phyloP scores from a whole-genome alignment of 2,888 invertebrate genomes.

The Ophion costatus region DNA sequence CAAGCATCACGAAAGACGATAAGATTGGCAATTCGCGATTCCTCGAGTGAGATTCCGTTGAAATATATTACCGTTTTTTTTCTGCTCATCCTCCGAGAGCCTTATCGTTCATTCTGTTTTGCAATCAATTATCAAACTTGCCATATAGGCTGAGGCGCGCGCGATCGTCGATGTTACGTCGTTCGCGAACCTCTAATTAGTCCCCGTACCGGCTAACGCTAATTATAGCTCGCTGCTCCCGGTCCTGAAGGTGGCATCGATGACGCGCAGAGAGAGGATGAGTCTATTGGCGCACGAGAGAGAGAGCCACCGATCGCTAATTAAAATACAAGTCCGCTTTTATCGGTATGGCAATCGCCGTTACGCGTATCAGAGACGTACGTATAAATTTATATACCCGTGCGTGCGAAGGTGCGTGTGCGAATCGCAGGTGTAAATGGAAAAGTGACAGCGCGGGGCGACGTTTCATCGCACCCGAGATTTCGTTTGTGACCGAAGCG shows the following conservation, averaged over 20 bases:
- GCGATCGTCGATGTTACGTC: neutral
- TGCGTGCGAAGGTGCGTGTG: neutral
- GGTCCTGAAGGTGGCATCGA: constrained; percentile 31
- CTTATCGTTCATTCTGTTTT: too few relatives aligned
- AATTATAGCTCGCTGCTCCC: constrained; percentile 54
- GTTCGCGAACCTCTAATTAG: constrained; percentile 72
- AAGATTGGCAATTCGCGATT: neutral
- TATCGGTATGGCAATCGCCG: constrained; percentile 51
- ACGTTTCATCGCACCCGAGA: constrained; percentile 23
- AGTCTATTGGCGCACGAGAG: neutral
- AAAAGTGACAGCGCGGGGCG: neutral
- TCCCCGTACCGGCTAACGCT: constrained; percentile 52
- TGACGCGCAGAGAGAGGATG: constrained; percentile 49
- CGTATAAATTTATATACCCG: neutral
- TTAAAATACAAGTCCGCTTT: constrained; percentile 58
- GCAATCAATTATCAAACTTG: neutral
- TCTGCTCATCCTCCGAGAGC: too few relatives aligned
- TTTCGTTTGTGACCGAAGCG: constrained; percentile 28
- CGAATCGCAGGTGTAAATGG: neutral
- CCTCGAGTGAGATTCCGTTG: too few relatives aligned
- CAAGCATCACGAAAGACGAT: too few relatives aligned
- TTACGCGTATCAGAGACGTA: constrained; percentile 42
- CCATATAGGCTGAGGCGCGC: neutral
- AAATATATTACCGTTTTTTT: too few relatives aligned
- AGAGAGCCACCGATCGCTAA: constrained; percentile 46